These are phyloP conservation scores for Hybos culiciformis DNA, from an alignment of 2,888 invertebrate species.

Conservation along the genomic window DNA sequence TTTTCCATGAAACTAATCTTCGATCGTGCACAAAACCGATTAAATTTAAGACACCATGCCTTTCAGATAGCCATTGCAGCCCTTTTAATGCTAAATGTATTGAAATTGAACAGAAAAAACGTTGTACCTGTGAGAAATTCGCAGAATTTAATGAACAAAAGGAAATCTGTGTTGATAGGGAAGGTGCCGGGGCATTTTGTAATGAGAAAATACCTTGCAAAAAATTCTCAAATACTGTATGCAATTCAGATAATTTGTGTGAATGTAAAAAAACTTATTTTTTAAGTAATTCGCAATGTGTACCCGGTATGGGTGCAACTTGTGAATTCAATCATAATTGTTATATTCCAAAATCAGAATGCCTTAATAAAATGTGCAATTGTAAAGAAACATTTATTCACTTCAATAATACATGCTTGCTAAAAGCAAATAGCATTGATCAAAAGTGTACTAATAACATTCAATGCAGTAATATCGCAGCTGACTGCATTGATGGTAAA, in stretches of 20 bases:
- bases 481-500: background rate
- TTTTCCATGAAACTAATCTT: conserved; percentile 27
- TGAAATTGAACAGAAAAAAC: conserved; percentile 23
- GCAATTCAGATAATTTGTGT: conserved; percentile 25
- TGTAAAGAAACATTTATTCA: conserved; percentile 31
- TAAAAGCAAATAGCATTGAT: conserved; percentile 22
- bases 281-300: conserved; percentile 23
- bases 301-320: conserved; percentile 26
- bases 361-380: conserved; percentile 25
- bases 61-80: conserved; percentile 32
- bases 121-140: conserved; percentile 30
- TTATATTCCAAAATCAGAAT: conserved; percentile 21
- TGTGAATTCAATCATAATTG: conserved; percentile 27
- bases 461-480: background rate
- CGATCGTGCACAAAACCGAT: conserved; percentile 31
- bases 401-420: conserved; percentile 29
- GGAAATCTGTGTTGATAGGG: conserved; percentile 27
- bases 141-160: conserved; percentile 27
- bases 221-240: conserved; percentile 25
- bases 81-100: conserved; percentile 29
- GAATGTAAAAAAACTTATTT: conserved; percentile 24
- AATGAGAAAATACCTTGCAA: conserved; percentile 24
- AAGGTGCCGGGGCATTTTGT: conserved; percentile 29
- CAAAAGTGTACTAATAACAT: background rate
- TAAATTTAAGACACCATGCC: conserved; percentile 28